phyloP scores from a whole-genome alignment of 2,888 invertebrate species.

The Drosophila phalerata region DNA sequence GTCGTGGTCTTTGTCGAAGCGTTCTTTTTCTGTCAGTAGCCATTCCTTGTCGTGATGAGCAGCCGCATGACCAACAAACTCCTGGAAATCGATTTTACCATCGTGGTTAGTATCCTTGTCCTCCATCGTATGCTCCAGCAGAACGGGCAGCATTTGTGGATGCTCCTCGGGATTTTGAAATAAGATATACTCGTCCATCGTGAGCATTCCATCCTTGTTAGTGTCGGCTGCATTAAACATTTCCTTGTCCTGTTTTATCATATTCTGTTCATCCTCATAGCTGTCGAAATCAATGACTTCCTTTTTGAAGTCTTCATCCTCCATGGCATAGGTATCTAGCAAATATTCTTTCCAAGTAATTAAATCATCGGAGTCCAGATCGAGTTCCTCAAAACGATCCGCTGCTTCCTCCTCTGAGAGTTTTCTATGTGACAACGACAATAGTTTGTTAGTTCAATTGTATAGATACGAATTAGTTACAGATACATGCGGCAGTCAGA shows the following conservation, averaged over 20 bases:
- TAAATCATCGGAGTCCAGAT: conserved; percentile 92
- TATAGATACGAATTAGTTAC: conserved; percentile 7
- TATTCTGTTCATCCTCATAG: conserved; percentile 87
- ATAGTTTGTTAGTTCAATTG: conserved; percentile 9
- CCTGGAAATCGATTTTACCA: conserved; percentile 92
- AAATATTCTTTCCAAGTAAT: conserved; percentile 96
- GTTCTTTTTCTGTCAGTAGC: conserved; percentile 90
- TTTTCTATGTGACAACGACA: conserved; percentile 87
- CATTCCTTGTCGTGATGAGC: conserved; percentile 90
- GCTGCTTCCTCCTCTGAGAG: conserved; percentile 94
- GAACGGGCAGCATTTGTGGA: conserved; percentile 92
- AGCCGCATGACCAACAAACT: conserved; percentile 85
- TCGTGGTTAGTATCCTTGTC: conserved; percentile 95
- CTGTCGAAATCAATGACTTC: conserved; percentile 86
- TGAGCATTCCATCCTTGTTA: conserved; percentile 92
- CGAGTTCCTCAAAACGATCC: conserved; percentile 94
- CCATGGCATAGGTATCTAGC: conserved; percentile 94
- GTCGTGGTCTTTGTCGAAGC: conserved; percentile 95
- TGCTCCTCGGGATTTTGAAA: conserved; percentile 98
- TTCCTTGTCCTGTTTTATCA: conserved; percentile 92
- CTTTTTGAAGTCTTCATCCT: conserved; percentile 86
- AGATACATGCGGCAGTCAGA: conserved; percentile 36
- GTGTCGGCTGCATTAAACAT: conserved; percentile 95
- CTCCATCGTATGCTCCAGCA: conserved; percentile 92
- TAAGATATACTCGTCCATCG: conserved; percentile 92